phyloP scores from a whole-genome alignment of 2,113 vertebrate genomes.

The Zosterops borbonicus region DNA sequence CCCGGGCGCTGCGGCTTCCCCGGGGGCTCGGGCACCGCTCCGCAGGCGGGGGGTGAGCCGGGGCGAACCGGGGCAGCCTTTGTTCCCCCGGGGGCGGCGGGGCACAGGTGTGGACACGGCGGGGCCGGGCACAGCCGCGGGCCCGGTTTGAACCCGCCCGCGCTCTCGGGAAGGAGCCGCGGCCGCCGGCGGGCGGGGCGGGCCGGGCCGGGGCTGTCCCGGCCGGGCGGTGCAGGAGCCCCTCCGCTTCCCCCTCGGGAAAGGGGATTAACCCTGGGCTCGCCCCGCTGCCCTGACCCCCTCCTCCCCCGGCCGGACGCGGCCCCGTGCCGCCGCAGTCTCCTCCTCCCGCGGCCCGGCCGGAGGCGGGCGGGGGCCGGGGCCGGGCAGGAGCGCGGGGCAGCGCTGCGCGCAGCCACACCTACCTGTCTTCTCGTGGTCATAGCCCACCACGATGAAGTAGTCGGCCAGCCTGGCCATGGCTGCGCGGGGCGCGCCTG shows the following conservation, averaged over 20 bases:
- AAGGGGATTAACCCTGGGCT: neutral
- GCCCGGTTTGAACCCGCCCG: neutral
- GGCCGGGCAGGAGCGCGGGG: no score
- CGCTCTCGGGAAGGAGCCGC: neutral
- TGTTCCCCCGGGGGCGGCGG: neutral
- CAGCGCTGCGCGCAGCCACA: no score
- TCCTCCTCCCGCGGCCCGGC: no score
- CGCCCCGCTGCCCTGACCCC: neutral
- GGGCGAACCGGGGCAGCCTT: neutral
- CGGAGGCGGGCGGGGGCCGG: no score
- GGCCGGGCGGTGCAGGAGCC: neutral
- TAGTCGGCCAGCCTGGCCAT: no score
- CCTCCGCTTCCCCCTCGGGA: neutral
- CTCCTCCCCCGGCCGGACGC: no score
- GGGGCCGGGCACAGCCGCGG: neutral
- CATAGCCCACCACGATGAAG: no score
- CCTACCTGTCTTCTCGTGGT: no score
- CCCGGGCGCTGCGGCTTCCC: neutral
- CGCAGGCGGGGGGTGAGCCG: fast-evolving
- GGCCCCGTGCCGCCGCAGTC: no score
- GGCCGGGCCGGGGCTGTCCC: neutral
- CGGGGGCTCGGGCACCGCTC: neutral
- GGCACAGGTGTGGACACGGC: neutral
- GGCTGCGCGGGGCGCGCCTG: no score
- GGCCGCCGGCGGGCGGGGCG: neutral